phyloP scores from a whole-genome alignment of 2,113 vertebrate genomes.

The Grantiella picta region DNA sequence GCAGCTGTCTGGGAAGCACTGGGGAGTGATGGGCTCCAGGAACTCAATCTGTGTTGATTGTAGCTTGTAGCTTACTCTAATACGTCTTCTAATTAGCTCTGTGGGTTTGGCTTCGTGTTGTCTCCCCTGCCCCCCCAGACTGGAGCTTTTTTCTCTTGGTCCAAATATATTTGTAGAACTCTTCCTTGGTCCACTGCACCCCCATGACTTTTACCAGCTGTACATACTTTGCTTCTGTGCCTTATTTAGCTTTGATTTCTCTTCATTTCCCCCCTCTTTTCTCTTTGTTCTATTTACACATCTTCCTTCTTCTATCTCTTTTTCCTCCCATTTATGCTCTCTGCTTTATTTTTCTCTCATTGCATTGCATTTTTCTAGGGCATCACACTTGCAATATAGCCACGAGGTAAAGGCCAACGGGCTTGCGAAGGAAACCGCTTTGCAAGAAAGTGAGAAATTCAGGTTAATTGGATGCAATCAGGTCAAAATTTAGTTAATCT shows the following conservation, averaged over 20 bases:
- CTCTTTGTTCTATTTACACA: neutral
- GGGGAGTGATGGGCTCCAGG: neutral
- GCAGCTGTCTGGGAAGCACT: neutral
- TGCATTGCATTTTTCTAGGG: conserved; percentile 36
- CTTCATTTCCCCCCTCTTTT: neutral
- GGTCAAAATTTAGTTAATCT: conserved; percentile 69
- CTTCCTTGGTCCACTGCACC: neutral
- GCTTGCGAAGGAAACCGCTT: conserved; percentile 43
- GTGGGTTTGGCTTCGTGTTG: neutral
- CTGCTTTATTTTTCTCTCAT: neutral
- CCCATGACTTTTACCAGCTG: neutral
- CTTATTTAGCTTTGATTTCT: neutral
- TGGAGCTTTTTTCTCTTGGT: neutral
- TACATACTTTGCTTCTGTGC: neutral
- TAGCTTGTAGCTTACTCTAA: neutral
- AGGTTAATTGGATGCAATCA: conserved; percentile 73
- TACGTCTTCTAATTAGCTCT: neutral
- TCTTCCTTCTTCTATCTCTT: neutral
- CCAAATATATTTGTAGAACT: neutral
- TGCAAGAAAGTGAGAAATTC: conserved; percentile 65
- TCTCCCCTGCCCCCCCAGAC: neutral
- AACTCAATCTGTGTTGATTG: neutral
- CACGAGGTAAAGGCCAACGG: conserved; percentile 55
- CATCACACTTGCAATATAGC: conserved; percentile 50
- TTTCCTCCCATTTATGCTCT: neutral